Percentiles rank a stretch among this genome's conserved stretches.
phyloP scores from a whole-genome alignment of 2,797 vertebrate species.

The Peromyscus aztecus region DNA sequence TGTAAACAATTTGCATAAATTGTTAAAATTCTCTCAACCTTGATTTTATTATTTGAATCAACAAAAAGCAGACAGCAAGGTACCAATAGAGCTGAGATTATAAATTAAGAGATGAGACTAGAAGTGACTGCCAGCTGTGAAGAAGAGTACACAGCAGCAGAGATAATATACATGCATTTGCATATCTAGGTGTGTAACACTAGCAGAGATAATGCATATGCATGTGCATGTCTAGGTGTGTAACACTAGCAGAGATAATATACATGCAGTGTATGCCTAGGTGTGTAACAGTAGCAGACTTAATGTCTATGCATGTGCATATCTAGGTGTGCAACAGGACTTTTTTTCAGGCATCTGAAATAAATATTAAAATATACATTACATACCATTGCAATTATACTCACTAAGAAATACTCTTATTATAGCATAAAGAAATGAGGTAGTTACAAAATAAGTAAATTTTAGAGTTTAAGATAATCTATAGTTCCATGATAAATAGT shows the following conservation, averaged over 20 bases:
- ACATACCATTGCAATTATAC: background rate
- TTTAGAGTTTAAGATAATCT: background rate
- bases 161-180: too few relatives aligned
- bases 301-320: background rate
- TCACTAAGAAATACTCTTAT: background rate
- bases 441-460: background rate
- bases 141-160: background rate
- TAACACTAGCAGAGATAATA: too few relatives aligned
- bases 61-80: background rate
- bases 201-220: too few relatives aligned
- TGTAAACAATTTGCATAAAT: background rate
- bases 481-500: constrained; percentile 12
- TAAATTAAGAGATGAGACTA: background rate
- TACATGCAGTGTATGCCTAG: too few relatives aligned
- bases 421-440: constrained; percentile 30
- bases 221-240: too few relatives aligned
- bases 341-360: background rate
- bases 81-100: background rate
- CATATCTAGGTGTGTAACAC: background rate
- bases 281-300: too few relatives aligned
- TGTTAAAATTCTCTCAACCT: background rate
- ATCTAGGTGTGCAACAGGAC: background rate
- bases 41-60: constrained; percentile 44
- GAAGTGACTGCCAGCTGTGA: background rate
- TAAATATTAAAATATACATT: background rate